Conservation (phyloP, 1,140 invertebrate genomes). For the Bacillus rossius region DNA sequence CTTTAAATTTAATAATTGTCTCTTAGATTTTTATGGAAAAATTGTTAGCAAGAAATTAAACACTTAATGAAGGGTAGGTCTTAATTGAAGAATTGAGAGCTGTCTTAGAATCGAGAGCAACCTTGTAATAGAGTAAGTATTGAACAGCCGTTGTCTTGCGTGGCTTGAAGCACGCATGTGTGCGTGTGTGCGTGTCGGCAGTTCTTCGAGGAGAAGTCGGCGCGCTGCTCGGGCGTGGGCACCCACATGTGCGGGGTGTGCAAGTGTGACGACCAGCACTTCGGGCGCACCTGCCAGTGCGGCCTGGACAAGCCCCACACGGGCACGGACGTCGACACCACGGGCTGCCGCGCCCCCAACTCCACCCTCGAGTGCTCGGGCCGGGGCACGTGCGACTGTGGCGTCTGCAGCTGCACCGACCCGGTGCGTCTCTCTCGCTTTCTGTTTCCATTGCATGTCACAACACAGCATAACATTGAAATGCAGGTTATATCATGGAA, state of each 20-base stretch:
- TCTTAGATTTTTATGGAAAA: too few species aligned
- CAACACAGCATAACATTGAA: too few species aligned
- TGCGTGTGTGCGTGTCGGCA: conserved; percentile 22
- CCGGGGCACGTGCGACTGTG: conserved; percentile 74
- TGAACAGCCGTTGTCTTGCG: too few species aligned
- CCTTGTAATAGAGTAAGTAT: too few species aligned
- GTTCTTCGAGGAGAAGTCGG: conserved; percentile 45
- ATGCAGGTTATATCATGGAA: too few species aligned
- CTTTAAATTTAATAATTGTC: too few species aligned
- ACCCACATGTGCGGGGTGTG: conserved; percentile 85
- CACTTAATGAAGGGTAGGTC: too few species aligned
- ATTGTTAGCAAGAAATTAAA: too few species aligned
- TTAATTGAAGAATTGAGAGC: too few species aligned
- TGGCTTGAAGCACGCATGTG: too few species aligned
- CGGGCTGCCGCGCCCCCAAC: conserved; percentile 66
- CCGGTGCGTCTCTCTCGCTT: conserved; percentile 45
- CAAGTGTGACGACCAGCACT: conserved; percentile 68
- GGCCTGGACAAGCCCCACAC: conserved; percentile 44
- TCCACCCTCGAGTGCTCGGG: conserved; percentile 65
- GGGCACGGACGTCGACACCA: conserved; percentile 38
- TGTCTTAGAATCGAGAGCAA: too few species aligned
- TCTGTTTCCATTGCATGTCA: conserved; percentile 22
- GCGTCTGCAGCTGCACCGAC: conserved; percentile 67
- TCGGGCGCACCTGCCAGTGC: conserved; percentile 86
- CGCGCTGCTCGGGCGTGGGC: conserved; percentile 58